A percentile compares a stretch with the other conserved stretches of the same genome.
Conservation (phyloP, 30 jellyfish, hydroid and myxozoan species). For the Aurelia sp. region DNA sequence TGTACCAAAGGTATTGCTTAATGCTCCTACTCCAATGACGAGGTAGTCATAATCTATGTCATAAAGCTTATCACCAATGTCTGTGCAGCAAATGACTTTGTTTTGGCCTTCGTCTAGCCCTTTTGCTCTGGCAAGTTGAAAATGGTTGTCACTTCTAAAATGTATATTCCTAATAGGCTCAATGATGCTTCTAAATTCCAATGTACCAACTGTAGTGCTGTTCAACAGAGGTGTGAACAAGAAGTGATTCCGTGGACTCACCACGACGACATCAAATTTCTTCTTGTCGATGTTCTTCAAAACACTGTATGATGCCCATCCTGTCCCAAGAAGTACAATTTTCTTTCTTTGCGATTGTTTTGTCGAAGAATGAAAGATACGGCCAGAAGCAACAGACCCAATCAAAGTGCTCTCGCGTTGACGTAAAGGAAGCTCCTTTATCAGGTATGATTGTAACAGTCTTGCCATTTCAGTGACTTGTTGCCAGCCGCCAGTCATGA, state of each 20-base stretch:
- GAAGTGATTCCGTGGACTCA: constrained; percentile 98
- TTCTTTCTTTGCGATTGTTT: constrained; percentile 45
- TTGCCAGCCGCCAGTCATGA: no score
- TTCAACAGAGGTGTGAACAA: constrained; percentile 91
- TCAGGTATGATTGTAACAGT: no score
- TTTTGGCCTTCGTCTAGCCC: constrained; percentile 73
- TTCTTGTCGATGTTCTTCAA: constrained; percentile 66
- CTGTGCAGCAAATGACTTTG: constrained; percentile 73
- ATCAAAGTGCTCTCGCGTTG: no score
- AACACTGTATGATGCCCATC: constrained; percentile 99
- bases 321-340: constrained; percentile 90
- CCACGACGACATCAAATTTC: constrained; percentile 92
- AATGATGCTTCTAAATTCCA: constrained; percentile 96
- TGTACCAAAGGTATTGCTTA: constrained; percentile 89
- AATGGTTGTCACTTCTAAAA: constrained; percentile 95
- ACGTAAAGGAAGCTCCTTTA: no score
- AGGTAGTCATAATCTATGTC: constrained; percentile 77
- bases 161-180: constrained; percentile 91
- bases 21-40: constrained; percentile 96
- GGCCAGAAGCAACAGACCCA: no score
- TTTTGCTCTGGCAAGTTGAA: constrained; percentile 90
- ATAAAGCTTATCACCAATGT: constrained; percentile 54
- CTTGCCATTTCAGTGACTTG: no score
- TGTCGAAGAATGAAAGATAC: no score
- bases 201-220: constrained; percentile 98